A percentile compares a stretch with the other conserved stretches of the same genome.
These are phyloP conservation scores for Allophyes oxyacanthae DNA, from an alignment of 2,888 invertebrate species.

Conservation along the genomic window DNA sequence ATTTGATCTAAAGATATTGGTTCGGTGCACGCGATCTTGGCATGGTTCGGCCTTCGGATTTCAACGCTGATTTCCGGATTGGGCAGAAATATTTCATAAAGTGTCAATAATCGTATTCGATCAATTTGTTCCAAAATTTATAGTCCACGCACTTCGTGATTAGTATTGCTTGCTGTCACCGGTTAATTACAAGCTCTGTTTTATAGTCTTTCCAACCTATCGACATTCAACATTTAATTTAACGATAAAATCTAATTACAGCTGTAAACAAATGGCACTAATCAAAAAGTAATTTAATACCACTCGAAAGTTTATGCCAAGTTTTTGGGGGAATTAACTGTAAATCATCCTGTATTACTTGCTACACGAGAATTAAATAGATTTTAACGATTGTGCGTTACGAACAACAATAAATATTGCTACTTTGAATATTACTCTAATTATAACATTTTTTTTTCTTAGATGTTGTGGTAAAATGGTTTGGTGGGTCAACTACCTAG, in stretches of 20 bases:
- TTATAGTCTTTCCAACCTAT: constrained; percentile 8
- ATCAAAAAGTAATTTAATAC: constrained; percentile 73
- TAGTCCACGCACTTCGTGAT: neutral
- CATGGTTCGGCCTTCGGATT: constrained; percentile 11
- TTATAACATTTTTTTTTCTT: constrained; percentile 20
- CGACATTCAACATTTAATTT: constrained; percentile 38
- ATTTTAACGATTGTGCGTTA: constrained; percentile 46
- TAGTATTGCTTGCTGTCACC: neutral
- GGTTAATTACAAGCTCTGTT: constrained; percentile 1
- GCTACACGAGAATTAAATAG: constrained; percentile 39
- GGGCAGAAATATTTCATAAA: neutral
- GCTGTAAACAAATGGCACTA: constrained; percentile 53
- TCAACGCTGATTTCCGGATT: constrained; percentile 14
- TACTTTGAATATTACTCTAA: constrained; percentile 25
- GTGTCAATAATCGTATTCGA: constrained; percentile 2
- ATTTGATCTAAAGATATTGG: constrained; percentile 36
- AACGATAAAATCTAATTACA: constrained; percentile 55
- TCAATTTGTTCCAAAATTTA: constrained; percentile 1
- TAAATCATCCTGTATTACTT: constrained; percentile 48
- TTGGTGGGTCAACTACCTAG: constrained; percentile 6
- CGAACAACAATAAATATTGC: constrained; percentile 39
- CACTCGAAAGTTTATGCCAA: constrained; percentile 59
- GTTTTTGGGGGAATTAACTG: constrained; percentile 47
- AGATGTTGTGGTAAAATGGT: constrained; percentile 23
- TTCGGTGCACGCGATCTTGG: constrained; percentile 39